Evolutionary conservation across 2,888 invertebrate species (phyloP).

Genomic region (Ligdia adustata): DNA sequence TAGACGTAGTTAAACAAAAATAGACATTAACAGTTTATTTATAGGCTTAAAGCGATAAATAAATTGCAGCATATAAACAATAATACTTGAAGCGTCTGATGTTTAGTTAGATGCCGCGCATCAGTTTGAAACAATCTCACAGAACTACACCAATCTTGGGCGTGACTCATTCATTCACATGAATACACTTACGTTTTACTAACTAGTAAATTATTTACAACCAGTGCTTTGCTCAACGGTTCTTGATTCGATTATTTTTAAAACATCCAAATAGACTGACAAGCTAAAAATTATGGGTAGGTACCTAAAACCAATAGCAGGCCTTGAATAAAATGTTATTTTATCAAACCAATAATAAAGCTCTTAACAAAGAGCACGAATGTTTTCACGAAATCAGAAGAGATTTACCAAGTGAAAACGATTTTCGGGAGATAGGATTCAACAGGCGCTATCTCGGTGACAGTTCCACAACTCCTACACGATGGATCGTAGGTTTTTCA

Average conservation of each 20-base stretch:
- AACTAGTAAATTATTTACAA: slow-evolving; percentile 60
- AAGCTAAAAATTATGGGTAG: too few relatives aligned
- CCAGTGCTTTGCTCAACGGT: too few relatives aligned
- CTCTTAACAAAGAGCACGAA: too few relatives aligned
- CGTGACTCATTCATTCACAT: slow-evolving; percentile 79
- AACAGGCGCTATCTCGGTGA: slow-evolving; percentile 48
- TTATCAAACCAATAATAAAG: too few relatives aligned
- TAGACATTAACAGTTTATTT: slow-evolving; percentile 16
- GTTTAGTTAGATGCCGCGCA: slow-evolving; percentile 19
- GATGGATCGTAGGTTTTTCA: slow-evolving; percentile 80
- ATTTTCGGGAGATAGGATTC: slow-evolving; percentile 12
- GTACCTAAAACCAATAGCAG: background rate
- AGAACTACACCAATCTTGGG: slow-evolving; percentile 67
- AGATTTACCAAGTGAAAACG: background rate
- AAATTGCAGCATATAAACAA: slow-evolving; percentile 23
- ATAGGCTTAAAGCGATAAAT: slow-evolving; percentile 16
- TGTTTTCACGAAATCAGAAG: background rate
- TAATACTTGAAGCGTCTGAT: slow-evolving; percentile 24
- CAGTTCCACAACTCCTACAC: slow-evolving; percentile 64
- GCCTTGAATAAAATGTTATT: background rate
- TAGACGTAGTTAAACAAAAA: slow-evolving; percentile 18
- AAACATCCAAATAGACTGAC: too few relatives aligned
- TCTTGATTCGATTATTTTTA: too few relatives aligned
- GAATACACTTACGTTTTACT: slow-evolving; percentile 63
- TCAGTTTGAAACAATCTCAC: slow-evolving; percentile 17